A percentile compares a stretch with the other conserved stretches of the same genome.
Evolutionary conservation across 2,797 vertebrate species (phyloP).

Genomic region (Macropodus opercularis): DNA sequence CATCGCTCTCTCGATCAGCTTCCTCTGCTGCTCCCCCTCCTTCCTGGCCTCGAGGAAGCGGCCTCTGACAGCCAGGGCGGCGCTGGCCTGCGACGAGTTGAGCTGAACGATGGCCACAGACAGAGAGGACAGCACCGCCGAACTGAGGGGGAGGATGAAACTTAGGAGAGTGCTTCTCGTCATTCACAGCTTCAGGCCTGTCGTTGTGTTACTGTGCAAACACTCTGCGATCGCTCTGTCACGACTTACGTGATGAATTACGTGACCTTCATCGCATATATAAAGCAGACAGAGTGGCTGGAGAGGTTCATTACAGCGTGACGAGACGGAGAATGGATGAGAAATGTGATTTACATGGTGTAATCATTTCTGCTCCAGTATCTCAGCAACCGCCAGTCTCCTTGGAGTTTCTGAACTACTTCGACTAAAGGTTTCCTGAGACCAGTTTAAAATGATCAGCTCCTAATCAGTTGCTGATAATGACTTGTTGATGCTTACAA

Average conservation of each 20-base stretch:
- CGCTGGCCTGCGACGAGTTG: slow-evolving; percentile 79
- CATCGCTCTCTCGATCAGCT: slow-evolving; percentile 76
- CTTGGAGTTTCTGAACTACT: slow-evolving; percentile 23
- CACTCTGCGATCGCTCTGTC: slow-evolving; percentile 15
- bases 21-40: slow-evolving; percentile 72
- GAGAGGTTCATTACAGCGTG: slow-evolving; percentile 42
- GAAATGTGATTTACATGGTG: slow-evolving; percentile 28
- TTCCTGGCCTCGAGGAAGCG: slow-evolving; percentile 72
- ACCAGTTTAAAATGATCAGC: slow-evolving; percentile 42
- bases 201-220: slow-evolving; percentile 28
- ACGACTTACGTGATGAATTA: slow-evolving; percentile 24
- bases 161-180: slow-evolving; percentile 30
- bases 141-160: slow-evolving; percentile 54
- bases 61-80: slow-evolving; percentile 78
- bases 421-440: slow-evolving; percentile 32
- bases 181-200: slow-evolving; percentile 39
- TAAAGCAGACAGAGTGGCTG: slow-evolving; percentile 23
- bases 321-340: slow-evolving; percentile 41
- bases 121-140: slow-evolving; percentile 70
- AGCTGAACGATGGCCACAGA: slow-evolving; percentile 78
- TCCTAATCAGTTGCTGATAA: slow-evolving; percentile 42
- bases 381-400: slow-evolving; percentile 48
- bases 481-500: slow-evolving; percentile 30
- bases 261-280: slow-evolving; percentile 37
- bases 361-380: slow-evolving; percentile 28